phyloP scores from a whole-genome alignment of 1,140 invertebrate species.

The Plodia interpunctella region DNA sequence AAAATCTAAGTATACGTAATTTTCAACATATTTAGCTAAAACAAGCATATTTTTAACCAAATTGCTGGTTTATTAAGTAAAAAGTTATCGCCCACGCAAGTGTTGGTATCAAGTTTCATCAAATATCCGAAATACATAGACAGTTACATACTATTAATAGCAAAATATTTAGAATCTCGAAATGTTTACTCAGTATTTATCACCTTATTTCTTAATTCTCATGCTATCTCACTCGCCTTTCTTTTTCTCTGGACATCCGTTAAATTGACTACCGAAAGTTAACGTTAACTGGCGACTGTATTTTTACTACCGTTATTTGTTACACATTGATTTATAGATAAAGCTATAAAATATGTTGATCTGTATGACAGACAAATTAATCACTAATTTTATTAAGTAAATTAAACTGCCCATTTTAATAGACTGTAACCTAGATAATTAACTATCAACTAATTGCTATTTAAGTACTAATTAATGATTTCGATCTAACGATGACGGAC shows the following conservation, averaged over 20 bases:
- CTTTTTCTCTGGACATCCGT: neutral
- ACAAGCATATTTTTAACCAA: conserved; percentile 41
- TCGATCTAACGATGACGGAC: conserved; percentile 22
- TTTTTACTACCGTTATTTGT: conserved; percentile 6
- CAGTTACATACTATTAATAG: too few relatives aligned
- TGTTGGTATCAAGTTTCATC: neutral
- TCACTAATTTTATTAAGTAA: conserved; percentile 16
- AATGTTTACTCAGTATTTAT: neutral
- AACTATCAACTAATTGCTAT: conserved; percentile 32
- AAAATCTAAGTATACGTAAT: conserved; percentile 35
- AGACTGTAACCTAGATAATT: conserved; percentile 29
- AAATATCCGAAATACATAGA: neutral
- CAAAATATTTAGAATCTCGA: neutral
- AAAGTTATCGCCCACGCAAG: conserved; percentile 18
- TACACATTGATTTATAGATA: neutral
- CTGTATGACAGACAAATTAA: conserved; percentile 4
- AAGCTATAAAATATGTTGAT: conserved; percentile 8
- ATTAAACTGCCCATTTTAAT: conserved; percentile 24
- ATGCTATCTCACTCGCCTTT: neutral
- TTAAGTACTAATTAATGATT: conserved; percentile 36
- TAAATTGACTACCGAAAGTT: neutral
- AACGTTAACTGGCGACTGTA: neutral
- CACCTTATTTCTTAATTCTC: neutral
- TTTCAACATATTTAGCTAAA: conserved; percentile 37
- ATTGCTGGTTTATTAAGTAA: conserved; percentile 33